phyloP scores from a whole-genome alignment of 1,140 invertebrate species.

The Geopemphigus sp. region DNA sequence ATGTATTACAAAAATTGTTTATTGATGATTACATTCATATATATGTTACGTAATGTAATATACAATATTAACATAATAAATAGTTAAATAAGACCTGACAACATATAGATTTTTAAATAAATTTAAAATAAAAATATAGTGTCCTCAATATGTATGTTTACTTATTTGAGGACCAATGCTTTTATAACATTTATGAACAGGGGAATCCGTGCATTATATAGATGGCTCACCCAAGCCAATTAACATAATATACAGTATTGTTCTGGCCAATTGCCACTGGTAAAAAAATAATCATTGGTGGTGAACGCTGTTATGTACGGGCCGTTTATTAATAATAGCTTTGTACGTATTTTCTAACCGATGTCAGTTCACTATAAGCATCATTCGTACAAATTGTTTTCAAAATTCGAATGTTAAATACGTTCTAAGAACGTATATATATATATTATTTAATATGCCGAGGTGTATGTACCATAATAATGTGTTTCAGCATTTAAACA shows the following conservation, averaged over 20 bases:
- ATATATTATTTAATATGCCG: too few relatives aligned
- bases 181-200: conserved; percentile 3
- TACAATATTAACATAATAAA: too few relatives aligned
- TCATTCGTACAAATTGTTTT: neutral
- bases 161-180: conserved; percentile 18
- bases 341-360: neutral
- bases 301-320: neutral
- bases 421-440: too few relatives aligned
- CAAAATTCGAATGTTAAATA: neutral
- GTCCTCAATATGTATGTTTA: too few relatives aligned
- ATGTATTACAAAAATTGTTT: too few relatives aligned
- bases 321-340: neutral
- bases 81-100: too few relatives aligned
- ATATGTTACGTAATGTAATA: too few relatives aligned
- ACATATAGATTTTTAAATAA: too few relatives aligned
- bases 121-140: too few relatives aligned
- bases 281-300: neutral
- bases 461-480: too few relatives aligned
- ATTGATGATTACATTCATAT: too few relatives aligned
- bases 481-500: too few relatives aligned
- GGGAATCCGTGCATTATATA: neutral
- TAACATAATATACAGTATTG: conserved; percentile 31
- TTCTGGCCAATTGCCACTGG: conserved; percentile 43
- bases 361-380: neutral
- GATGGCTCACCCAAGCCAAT: conserved; percentile 22